Percentiles rank a stretch among this genome's conserved stretches.
phyloP scores from a whole-genome alignment of 1,140 invertebrate genomes.

The Dryas iulia region DNA sequence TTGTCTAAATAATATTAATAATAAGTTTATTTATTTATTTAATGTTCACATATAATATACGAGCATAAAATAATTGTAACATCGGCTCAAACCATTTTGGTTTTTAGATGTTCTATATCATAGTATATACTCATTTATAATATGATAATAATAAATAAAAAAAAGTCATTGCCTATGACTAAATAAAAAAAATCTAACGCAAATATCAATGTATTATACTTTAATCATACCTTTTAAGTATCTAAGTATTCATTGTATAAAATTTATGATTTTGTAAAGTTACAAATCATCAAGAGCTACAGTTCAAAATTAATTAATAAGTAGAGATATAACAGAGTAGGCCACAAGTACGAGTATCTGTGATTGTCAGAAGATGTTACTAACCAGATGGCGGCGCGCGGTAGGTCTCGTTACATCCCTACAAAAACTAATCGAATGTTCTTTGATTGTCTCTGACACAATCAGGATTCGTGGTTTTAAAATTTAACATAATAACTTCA shows the following conservation, averaged over 20 bases:
- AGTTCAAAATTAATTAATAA: slow-evolving; percentile 2
- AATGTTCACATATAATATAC: no score
- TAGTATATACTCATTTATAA: no score
- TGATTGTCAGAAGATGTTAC: slow-evolving; percentile 60
- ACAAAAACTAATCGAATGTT: slow-evolving; percentile 48
- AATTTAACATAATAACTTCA: slow-evolving; percentile 31
- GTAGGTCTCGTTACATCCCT: slow-evolving; percentile 53
- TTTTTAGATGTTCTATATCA: no score
- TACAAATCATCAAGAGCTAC: neutral
- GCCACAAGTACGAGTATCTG: slow-evolving; percentile 37
- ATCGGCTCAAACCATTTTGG: no score
- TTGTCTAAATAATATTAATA: no score
- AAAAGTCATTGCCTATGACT: no score
- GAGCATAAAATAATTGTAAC: no score
- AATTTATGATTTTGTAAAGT: neutral
- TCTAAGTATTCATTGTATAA: neutral
- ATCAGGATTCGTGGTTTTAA: slow-evolving; percentile 5
- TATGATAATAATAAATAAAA: no score
- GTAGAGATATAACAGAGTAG: slow-evolving; percentile 19
- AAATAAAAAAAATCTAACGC: no score
- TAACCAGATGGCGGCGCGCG: slow-evolving; percentile 71
- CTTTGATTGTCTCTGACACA: slow-evolving; percentile 28
- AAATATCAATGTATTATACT: no score
- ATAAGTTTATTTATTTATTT: no score
- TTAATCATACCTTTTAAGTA: neutral